Conservation (phyloP, 2,797 vertebrate species). For the Molossus molossus region DNA sequence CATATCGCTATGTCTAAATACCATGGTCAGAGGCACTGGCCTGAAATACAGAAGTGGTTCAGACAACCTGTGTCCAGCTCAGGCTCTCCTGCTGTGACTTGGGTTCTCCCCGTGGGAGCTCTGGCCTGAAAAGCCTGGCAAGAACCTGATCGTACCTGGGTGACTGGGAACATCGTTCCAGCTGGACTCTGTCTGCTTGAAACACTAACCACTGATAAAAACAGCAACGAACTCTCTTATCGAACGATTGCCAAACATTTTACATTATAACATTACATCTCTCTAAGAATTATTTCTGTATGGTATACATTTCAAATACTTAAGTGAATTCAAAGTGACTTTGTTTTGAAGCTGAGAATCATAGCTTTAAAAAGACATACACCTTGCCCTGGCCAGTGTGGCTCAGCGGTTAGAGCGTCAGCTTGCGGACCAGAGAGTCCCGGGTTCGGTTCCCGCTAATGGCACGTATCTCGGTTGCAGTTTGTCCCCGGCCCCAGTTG, state of each 20-base stretch:
- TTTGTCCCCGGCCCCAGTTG: too few species aligned
- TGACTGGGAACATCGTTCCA: not conserved
- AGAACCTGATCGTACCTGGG: not conserved
- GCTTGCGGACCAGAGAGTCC: too few species aligned
- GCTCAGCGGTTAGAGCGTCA: too few species aligned
- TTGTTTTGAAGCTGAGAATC: not conserved
- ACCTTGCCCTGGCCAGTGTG: not conserved
- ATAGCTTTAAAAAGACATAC: not conserved
- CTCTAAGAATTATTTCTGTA: not conserved
- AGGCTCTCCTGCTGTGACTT: not conserved
- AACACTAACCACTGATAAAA: not conserved
- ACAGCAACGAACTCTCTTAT: not conserved
- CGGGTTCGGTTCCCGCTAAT: too few species aligned
- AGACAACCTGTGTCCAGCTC: not conserved
- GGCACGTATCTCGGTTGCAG: too few species aligned
- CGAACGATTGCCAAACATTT: not conserved
- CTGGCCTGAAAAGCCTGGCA: not conserved
- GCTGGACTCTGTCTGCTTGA: not conserved
- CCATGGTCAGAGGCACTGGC: not conserved
- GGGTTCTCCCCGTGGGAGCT: accelerated
- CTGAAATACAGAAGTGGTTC: not conserved
- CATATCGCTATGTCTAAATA: not conserved
- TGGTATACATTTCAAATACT: not conserved
- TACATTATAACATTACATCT: not conserved
- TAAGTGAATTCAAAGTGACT: not conserved